Evolutionary conservation across 2,888 invertebrate species (phyloP), one percentile per base, ranked within the genome.

Genomic region (Elysia crispata): DNA sequence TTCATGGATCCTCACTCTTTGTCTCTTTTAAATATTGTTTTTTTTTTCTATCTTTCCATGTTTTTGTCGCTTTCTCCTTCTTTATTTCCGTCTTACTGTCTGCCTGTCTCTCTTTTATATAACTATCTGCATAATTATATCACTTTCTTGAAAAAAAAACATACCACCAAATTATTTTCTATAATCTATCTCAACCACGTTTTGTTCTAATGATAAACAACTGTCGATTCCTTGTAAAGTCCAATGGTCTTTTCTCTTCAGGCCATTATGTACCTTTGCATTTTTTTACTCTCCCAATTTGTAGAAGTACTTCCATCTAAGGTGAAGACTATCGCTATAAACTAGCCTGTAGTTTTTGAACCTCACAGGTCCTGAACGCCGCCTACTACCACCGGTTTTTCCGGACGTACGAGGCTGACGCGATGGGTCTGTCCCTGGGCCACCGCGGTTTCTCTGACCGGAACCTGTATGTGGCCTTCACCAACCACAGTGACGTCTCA

Each of bases 401-500:
- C 78, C 80, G 82, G 72, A 67, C 75, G 30, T 77, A 33, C 11
- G 81, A 82, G 54, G 66, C 76, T 11, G 86, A 83, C 25, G 84
- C 85, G 0, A 85, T 85, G 85, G 85, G 85, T 28, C 72, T 77
- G 25, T 20, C 31, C 0, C 25, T 30, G 25, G 69, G 66, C 18
- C 72, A 81, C n/a, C 79, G 86, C 28, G 86, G 86, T 0, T 87
- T 83, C 62, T 75, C 83, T 0, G 87, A 87, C 72, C 76, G 80
- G 1, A 82, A 70, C 33, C 50, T 85, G 28, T 85, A 67, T 74
- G 82, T 82, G 18, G 70, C 79, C 3, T 54, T 62, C 20, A 79
- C 31, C 74, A 79, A 62, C 1, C 79, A 67, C 33, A 20, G 15
- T 8, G 13, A 49, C 0, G 73, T 74, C 15, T 73, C 49, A 54